Evolutionary conservation across 2,888 invertebrate species (phyloP).

Genomic region (Morpho helenor): DNA sequence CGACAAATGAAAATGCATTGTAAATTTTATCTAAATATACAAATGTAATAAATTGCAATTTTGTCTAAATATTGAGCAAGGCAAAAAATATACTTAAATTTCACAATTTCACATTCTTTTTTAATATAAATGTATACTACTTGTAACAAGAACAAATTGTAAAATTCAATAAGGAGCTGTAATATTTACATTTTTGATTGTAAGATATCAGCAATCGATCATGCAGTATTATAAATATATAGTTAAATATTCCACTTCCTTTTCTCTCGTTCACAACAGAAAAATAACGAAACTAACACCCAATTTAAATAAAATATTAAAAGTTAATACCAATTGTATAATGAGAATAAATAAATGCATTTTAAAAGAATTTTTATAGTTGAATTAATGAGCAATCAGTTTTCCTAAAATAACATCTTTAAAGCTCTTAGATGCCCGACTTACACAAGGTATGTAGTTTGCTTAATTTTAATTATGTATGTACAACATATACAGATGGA

Average conservation of each 20-base stretch:
- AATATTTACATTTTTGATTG: not conserved
- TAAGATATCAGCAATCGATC: slow-evolving; percentile 18
- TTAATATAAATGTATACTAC: no score
- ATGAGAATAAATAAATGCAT: slow-evolving; percentile 54
- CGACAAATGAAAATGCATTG: no score
- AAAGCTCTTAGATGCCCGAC: slow-evolving; percentile 65
- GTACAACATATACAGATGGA: slow-evolving; percentile 70
- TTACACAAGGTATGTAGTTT: slow-evolving; percentile 24
- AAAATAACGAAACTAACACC: slow-evolving; percentile 11
- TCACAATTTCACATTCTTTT: no score
- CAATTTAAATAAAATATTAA: slow-evolving; percentile 13
- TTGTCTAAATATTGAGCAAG: no score
- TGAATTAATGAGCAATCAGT: slow-evolving; percentile 64
- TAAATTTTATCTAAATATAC: no score
- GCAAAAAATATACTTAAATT: no score
- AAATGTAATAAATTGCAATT: no score
- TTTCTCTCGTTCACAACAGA: slow-evolving; percentile 8
- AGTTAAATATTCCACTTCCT: slow-evolving; percentile 6
- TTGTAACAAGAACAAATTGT: no score
- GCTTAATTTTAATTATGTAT: slow-evolving; percentile 44
- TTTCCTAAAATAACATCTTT: slow-evolving; percentile 59
- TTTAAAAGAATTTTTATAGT: slow-evolving; percentile 33
- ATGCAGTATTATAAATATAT: slow-evolving; percentile 18
- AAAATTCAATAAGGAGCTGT: no score
- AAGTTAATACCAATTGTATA: slow-evolving; percentile 19